Conservation (phyloP, 2,888 invertebrate species). For the Brenthis ino region DNA sequence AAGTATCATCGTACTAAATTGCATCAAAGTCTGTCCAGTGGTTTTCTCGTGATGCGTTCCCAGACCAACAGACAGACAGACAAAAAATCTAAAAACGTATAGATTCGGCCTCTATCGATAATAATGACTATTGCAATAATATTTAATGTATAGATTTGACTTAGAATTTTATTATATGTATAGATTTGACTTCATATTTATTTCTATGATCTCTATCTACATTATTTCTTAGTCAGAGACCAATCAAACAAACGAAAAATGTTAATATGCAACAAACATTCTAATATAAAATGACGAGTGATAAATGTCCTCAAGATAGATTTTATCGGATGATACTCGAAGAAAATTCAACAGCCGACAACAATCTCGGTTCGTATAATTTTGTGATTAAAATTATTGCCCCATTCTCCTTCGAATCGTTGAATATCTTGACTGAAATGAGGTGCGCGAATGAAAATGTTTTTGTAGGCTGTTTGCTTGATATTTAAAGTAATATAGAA, state of each 20-base stretch:
- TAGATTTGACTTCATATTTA: too few relatives aligned
- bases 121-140: too few relatives aligned
- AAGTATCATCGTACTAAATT: too few relatives aligned
- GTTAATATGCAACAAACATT: neutral
- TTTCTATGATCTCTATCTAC: too few relatives aligned
- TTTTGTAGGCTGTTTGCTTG: conserved; percentile 23
- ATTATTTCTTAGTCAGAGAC: too few relatives aligned
- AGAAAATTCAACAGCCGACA: conserved; percentile 36
- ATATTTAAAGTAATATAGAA: conserved; percentile 25
- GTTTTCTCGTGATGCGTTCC: too few relatives aligned
- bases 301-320: conserved; percentile 40
- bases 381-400: conserved; percentile 45
- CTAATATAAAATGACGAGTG: conserved; percentile 31
- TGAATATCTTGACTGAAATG: conserved; percentile 36
- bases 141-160: too few relatives aligned
- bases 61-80: too few relatives aligned
- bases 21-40: too few relatives aligned
- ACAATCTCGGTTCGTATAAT: conserved; percentile 43
- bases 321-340: conserved; percentile 38
- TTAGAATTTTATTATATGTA: too few relatives aligned
- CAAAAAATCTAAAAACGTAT: too few relatives aligned
- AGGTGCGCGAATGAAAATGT: conserved; percentile 34
- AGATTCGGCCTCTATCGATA: too few relatives aligned
- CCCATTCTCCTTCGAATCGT: conserved; percentile 39
- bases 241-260: neutral